phyloP scores from a whole-genome alignment of 2,113 vertebrate species.

The Tachysurus vachellii region DNA sequence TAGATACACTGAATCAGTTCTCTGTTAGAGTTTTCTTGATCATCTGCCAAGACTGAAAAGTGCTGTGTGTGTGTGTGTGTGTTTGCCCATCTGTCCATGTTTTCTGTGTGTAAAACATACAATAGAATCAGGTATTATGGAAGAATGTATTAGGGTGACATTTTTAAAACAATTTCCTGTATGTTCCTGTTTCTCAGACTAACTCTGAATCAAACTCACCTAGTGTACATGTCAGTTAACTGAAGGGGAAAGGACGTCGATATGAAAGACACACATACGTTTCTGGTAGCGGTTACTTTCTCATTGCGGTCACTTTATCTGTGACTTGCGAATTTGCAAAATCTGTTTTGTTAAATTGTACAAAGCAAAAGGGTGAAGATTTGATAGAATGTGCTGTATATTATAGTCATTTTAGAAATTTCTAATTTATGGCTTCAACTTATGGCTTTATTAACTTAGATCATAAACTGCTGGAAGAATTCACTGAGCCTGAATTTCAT shows the following conservation, averaged over 20 bases:
- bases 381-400: background rate
- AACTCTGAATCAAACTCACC: background rate
- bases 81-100: constrained; percentile 6
- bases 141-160: background rate
- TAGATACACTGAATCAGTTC: background rate
- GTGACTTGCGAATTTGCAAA: background rate
- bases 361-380: background rate
- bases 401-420: no score
- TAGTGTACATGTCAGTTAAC: background rate
- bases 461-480: no score
- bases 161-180: no score
- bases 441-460: no score
- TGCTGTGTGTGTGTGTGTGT: background rate
- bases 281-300: background rate
- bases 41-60: constrained; percentile 7
- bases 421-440: no score
- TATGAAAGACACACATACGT: background rate
- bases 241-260: background rate
- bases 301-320: background rate
- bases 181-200: no score
- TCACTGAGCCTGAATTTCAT: no score
- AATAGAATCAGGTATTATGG: background rate
- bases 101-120: background rate
- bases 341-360: background rate
- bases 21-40: constrained; percentile 13